Evolutionary conservation across 2,888 invertebrate species (phyloP).

Genomic region (Eupithecia insigniata): DNA sequence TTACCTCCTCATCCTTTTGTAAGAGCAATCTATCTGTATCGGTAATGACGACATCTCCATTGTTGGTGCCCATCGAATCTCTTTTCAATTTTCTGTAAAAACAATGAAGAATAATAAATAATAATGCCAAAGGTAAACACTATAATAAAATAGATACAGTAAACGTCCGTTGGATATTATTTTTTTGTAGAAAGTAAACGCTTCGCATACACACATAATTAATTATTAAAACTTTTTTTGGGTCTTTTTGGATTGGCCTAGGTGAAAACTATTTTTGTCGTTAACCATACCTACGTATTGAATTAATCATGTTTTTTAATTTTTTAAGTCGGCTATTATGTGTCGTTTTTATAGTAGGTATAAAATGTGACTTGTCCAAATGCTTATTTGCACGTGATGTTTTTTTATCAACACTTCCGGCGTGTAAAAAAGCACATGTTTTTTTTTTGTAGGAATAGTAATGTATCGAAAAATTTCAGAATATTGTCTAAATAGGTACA

Average conservation of each 20-base stretch:
- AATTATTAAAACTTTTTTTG: too few relatives aligned
- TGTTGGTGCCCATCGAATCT: slow-evolving; percentile 90
- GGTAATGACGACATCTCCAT: slow-evolving; percentile 87
- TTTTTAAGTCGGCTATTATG: too few relatives aligned
- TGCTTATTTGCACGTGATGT: too few relatives aligned
- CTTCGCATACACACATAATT: too few relatives aligned
- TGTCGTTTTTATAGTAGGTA: too few relatives aligned
- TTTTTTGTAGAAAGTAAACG: too few relatives aligned
- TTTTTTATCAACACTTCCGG: too few relatives aligned
- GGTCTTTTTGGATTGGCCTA: background rate
- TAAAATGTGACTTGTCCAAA: too few relatives aligned
- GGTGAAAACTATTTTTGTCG: background rate
- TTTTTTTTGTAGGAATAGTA: too few relatives aligned
- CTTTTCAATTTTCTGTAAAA: slow-evolving; percentile 92
- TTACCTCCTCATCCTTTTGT: slow-evolving; percentile 97
- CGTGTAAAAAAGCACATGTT: too few relatives aligned
- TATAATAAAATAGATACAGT: background rate
- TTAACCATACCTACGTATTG: background rate
- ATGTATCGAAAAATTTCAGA: too few relatives aligned
- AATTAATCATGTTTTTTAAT: background rate
- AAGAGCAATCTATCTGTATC: slow-evolving; percentile 94
- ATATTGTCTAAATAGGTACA: too few relatives aligned
- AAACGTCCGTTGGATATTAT: background rate
- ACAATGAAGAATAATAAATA: background rate
- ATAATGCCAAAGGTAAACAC: background rate